Evolutionary conservation across 2,888 invertebrate genomes (phyloP), one percentile per base, ranked within the genome.

Genomic region (Tetanocera ferruginea): DNA sequence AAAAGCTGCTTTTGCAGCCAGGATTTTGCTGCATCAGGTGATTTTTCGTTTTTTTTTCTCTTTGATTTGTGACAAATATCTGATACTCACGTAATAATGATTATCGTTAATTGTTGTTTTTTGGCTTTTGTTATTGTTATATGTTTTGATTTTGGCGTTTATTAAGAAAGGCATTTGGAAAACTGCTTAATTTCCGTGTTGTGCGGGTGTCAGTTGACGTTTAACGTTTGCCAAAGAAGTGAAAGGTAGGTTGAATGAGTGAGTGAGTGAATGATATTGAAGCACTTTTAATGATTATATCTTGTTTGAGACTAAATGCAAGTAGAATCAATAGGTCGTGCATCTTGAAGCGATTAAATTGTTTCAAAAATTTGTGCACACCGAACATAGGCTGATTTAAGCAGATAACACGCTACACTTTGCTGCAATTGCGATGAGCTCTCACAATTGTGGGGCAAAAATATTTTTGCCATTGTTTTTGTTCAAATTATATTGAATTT

Each of bases 181-280:
- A 57, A 74, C 66, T 31, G 64, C 66, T 74, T 64, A 74, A 74
- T 74, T 74, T 74, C 74, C 74, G 64, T 74, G 74, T 74, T 74
- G 74, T 23, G 74, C 74, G 64, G 74, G 64, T 52, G 74, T 64
- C 66, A 74, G 34, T 5, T 43, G 73, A 49, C 28, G 23, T 43
- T 57, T 60, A 19, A 25, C 25, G 51, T n/a, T 51, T 43, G 6
- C 28, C 11, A 9, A 1, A 5, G 69, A 70, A 70, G 69, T 70
- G 69, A 70, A 70, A 70, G 69, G 69, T 25, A 69, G 19, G 34
- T n/a, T n/a, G n/a, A n/a, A n/a, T n/a, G n/a, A n/a, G n/a, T 31
- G 62, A 31, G 31, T 64, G 62, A 64, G 64, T 64, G 14, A 17
- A 34, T 9, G 25, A 23, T 8, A 23, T 23, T 17, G n/a, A 49